A percentile compares a stretch with the other conserved stretches of the same genome.
phyloP scores from a whole-genome alignment of 2,797 vertebrate genomes.

The Platyrinchus mystaceus region DNA sequence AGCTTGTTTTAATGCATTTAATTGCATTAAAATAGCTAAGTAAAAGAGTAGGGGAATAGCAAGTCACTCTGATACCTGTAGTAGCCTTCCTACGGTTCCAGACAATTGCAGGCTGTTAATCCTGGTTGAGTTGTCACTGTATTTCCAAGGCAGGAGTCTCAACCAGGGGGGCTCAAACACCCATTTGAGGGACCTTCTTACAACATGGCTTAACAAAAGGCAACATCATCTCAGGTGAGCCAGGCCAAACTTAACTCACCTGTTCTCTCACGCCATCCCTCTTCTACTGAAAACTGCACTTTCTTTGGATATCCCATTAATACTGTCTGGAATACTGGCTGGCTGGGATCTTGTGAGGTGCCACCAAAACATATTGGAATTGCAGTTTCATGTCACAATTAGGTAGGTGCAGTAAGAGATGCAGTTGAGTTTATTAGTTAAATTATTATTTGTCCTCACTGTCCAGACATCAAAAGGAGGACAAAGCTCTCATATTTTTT shows the following conservation, averaged over 20 bases:
- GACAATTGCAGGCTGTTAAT: neutral
- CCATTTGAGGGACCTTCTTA: neutral
- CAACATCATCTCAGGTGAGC: neutral
- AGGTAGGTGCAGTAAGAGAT: neutral
- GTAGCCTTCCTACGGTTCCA: neutral
- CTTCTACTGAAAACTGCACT: neutral
- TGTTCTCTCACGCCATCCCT: neutral
- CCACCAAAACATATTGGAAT: neutral
- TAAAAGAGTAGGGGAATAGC: neutral
- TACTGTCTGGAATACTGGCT: neutral
- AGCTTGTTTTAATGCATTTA: neutral
- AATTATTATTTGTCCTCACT: neutral
- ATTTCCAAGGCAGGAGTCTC: neutral
- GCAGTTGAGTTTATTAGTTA: neutral
- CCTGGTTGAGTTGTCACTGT: neutral
- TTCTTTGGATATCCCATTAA: neutral
- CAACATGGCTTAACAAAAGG: accelerated
- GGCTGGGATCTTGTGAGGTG: neutral
- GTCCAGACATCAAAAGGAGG: neutral
- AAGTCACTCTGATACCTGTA: neutral
- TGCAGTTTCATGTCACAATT: neutral
- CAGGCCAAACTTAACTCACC: neutral
- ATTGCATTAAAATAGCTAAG: neutral
- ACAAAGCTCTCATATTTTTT: neutral
- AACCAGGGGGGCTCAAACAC: neutral